These are phyloP conservation scores for Amblyjoppa proteus DNA, from an alignment of 2,888 invertebrate genomes.

Conservation along the genomic window DNA sequence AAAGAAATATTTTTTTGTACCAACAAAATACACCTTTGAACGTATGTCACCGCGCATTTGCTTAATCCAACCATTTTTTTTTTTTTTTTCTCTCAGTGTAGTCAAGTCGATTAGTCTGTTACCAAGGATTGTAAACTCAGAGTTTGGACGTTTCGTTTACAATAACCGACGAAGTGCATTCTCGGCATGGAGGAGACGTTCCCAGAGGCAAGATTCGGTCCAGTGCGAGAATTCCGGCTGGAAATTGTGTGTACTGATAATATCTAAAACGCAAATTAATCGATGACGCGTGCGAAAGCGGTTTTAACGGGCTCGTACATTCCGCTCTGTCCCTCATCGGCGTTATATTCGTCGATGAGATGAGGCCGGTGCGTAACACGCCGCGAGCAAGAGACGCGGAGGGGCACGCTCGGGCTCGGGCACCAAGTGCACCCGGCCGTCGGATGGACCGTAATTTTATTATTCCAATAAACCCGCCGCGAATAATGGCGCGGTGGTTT, in stretches of 20 bases:
- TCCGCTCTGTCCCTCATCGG: too few species aligned
- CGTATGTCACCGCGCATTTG: too few species aligned
- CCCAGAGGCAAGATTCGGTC: background rate
- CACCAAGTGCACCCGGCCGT: background rate
- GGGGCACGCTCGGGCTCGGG: background rate
- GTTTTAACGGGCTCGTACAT: background rate
- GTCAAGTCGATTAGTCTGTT: too few species aligned
- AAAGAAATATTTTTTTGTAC: too few species aligned
- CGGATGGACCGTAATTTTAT: conserved; percentile 44
- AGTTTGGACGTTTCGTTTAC: too few species aligned
- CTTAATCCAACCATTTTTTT: too few species aligned
- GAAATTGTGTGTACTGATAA: conserved; percentile 34
- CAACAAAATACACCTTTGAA: too few species aligned
- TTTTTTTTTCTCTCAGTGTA: too few species aligned
- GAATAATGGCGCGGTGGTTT: conserved; percentile 53
- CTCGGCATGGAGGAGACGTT: background rate
- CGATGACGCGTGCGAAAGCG: conserved; percentile 15
- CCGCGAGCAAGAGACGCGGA: background rate
- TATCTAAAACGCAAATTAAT: conserved; percentile 44
- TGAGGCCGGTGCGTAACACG: too few species aligned
- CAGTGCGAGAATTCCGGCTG: background rate
- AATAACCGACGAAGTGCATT: background rate
- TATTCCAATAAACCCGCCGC: conserved; percentile 55
- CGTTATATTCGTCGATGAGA: too few species aligned
- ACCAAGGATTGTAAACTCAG: too few species aligned